phyloP scores from a whole-genome alignment of 1,140 invertebrate genomes.

The Propsilocerus akamusi region DNA sequence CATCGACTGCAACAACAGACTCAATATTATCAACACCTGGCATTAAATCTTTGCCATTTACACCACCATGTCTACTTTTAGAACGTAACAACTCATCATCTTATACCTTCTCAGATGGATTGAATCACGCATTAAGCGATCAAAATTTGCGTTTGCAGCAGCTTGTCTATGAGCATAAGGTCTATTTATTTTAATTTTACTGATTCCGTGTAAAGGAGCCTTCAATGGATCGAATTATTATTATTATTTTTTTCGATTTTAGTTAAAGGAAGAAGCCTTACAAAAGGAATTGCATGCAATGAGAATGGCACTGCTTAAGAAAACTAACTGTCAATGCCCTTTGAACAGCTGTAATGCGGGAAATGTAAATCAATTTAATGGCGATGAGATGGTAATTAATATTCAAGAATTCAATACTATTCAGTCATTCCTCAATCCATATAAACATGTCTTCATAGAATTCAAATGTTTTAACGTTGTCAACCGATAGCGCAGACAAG shows the following conservation, averaged over 20 bases:
- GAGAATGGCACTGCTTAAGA: constrained; percentile 45
- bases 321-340: constrained; percentile 39
- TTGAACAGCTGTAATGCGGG: too few relatives aligned
- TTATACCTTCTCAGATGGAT: constrained; percentile 51
- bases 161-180: constrained; percentile 60
- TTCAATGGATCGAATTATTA: not conserved
- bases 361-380: too few relatives aligned
- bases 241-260: constrained; percentile 19
- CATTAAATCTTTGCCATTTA: constrained; percentile 12
- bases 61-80: constrained; percentile 15
- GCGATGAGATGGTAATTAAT: too few relatives aligned
- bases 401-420: too few relatives aligned
- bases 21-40: not conserved
- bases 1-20: not conserved
- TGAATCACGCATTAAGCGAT: constrained; percentile 56
- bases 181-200: constrained; percentile 14
- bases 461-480: too few relatives aligned
- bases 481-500: too few relatives aligned
- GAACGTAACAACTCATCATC: too few relatives aligned
- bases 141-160: constrained; percentile 60
- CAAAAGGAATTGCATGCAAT: constrained; percentile 50
- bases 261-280: constrained; percentile 48
- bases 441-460: too few relatives aligned
- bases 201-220: not conserved
- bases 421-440: too few relatives aligned